Conservation (phyloP, 2,888 invertebrate species). For the Andrena dorsata region DNA sequence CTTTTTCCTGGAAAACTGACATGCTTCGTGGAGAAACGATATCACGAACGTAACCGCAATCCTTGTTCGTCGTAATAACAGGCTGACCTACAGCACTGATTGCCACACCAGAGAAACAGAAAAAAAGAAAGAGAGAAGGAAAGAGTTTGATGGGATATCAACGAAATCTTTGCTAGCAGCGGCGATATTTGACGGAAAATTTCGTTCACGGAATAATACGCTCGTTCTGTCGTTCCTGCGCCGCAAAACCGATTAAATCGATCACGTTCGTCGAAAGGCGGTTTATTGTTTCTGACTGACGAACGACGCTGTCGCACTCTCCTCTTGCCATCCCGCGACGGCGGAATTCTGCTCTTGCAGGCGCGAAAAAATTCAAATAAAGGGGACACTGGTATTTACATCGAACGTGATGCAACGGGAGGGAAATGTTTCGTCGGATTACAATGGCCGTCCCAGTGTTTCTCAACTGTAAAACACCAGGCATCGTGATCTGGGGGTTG, state of each 20-base stretch:
- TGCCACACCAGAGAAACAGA: neutral
- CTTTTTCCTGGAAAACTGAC: neutral
- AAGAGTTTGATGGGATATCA: neutral
- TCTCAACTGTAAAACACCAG: neutral
- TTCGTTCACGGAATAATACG: neutral
- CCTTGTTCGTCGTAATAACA: slow-evolving; percentile 24
- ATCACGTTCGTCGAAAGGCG: neutral
- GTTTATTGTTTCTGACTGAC: neutral
- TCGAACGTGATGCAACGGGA: neutral
- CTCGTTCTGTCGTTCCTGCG: neutral
- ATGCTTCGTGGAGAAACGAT: neutral
- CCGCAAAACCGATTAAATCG: slow-evolving; percentile 8
- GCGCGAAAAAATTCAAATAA: slow-evolving; percentile 21
- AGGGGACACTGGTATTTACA: slow-evolving; percentile 10
- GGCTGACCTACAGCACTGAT: slow-evolving; percentile 6
- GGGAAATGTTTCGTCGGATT: neutral
- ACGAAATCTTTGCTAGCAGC: neutral
- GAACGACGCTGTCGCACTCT: neutral
- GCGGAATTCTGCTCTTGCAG: neutral
- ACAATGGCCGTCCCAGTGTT: neutral
- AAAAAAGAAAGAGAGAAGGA: neutral
- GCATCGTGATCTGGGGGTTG: neutral
- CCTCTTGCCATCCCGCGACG: neutral
- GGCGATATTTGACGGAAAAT: slow-evolving; percentile 5
- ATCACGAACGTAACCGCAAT: slow-evolving; percentile 31